A percentile compares a stretch with the other conserved stretches of the same genome.
These are phyloP conservation scores for Globodera rostochiensis DNA, from an alignment of 1,140 invertebrate species.

Conservation along the genomic window DNA sequence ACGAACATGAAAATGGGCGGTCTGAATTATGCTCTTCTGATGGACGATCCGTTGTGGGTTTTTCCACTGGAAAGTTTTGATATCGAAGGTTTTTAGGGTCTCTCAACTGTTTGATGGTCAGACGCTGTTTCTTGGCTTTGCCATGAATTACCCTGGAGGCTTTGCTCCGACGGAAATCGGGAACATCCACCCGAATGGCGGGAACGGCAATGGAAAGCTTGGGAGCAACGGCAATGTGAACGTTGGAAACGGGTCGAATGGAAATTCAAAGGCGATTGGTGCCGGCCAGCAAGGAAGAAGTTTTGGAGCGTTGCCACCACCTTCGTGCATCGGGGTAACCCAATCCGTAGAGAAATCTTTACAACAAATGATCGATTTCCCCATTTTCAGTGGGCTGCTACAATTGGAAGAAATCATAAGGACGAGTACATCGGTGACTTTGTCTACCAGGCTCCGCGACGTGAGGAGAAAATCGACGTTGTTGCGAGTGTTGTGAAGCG, in stretches of 20 bases:
- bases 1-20: conserved; percentile 25
- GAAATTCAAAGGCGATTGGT: background rate
- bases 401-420: background rate
- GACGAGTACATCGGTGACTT: conserved; percentile 16
- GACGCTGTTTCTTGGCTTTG: conserved; percentile 13
- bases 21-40: background rate
- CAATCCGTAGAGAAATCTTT: background rate
- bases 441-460: conserved; percentile 1
- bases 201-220: background rate
- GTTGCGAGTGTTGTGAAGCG: conserved; percentile 8
- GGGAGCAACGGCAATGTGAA: background rate
- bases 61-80: background rate
- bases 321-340: conserved; percentile 12
- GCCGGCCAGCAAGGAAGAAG: background rate
- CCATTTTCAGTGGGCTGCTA: conserved; percentile 4
- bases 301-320: background rate
- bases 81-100: background rate
- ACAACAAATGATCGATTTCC: background rate
- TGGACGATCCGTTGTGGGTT: background rate
- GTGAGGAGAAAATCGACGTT: conserved; percentile 17
- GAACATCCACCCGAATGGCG: background rate
- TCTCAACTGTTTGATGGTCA: background rate
- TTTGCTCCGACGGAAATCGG: background rate
- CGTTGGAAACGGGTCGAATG: background rate
- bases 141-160: conserved; percentile 9